Conservation (phyloP, 2,888 invertebrate genomes). For the Epinotia ramella region DNA sequence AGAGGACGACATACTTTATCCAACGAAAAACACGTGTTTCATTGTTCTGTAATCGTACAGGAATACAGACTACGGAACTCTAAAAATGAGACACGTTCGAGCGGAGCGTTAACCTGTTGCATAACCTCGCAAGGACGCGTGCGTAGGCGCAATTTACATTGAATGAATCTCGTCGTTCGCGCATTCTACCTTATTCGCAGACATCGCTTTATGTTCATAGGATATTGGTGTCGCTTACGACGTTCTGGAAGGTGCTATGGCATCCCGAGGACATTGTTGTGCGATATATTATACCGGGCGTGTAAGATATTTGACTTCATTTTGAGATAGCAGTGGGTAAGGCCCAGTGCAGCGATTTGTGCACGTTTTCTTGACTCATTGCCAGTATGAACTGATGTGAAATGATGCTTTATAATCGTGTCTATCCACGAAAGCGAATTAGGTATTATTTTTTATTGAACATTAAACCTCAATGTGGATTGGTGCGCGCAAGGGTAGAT, state of each 20-base stretch:
- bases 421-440: neutral
- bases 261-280: constrained; percentile 27
- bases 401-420: neutral
- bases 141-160: constrained; percentile 53
- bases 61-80: constrained; percentile 6
- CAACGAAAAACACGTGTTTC: neutral
- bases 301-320: constrained; percentile 28
- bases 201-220: constrained; percentile 2
- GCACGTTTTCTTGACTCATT: constrained; percentile 13
- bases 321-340: constrained; percentile 18
- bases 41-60: neutral
- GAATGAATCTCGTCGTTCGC: constrained; percentile 50
- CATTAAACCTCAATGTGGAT: no score
- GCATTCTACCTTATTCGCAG: neutral
- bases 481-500: no score
- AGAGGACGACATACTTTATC: neutral
- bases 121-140: constrained; percentile 52
- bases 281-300: constrained; percentile 24
- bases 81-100: constrained; percentile 11
- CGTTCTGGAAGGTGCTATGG: constrained; percentile 3
- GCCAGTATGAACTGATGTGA: constrained; percentile 1
- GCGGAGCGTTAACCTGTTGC: constrained; percentile 36
- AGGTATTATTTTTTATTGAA: no score
- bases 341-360: constrained; percentile 8
- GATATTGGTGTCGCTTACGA: neutral